These are phyloP conservation scores for Rotaria sp. DNA, from an alignment of 2,888 invertebrate species.

Conservation along the genomic window DNA sequence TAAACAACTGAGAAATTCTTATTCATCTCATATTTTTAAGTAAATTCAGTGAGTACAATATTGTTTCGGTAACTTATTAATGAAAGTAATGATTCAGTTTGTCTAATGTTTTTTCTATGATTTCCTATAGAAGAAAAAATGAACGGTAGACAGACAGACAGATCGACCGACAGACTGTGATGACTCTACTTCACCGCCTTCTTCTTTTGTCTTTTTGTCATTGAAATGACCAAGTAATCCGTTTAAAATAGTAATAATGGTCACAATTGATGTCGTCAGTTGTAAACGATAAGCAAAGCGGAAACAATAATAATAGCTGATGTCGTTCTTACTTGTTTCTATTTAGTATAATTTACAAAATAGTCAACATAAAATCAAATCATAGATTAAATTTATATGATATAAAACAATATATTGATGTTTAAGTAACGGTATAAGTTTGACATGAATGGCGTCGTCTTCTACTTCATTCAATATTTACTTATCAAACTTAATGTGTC, in stretches of 20 bases:
- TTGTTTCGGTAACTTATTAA: not conserved
- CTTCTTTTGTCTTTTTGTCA: not conserved
- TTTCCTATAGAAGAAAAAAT: not conserved
- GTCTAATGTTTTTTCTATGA: not conserved
- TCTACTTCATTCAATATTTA: not conserved
- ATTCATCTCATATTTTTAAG: too few species aligned
- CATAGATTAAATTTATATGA: not conserved
- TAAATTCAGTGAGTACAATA: not conserved
- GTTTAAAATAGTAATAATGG: not conserved
- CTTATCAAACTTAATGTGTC: not conserved
- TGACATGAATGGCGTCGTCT: not conserved
- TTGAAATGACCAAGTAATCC: not conserved
- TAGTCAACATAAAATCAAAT: not conserved
- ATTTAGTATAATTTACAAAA: not conserved
- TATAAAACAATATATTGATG: not conserved
- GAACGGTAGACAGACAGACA: not conserved
- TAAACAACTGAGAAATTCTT: too few species aligned
- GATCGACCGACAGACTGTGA: not conserved
- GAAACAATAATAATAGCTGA: not conserved
- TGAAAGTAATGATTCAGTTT: not conserved
- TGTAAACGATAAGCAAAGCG: not conserved
- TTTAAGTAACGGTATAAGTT: not conserved
- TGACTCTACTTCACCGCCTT: not conserved
- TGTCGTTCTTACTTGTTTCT: not conserved
- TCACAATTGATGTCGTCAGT: constrained; percentile 20